A percentile compares a stretch with the other conserved stretches of the same genome.
These are phyloP conservation scores for Morone saxatilis DNA, from an alignment of 2,113 vertebrate genomes.

Conservation along the genomic window DNA sequence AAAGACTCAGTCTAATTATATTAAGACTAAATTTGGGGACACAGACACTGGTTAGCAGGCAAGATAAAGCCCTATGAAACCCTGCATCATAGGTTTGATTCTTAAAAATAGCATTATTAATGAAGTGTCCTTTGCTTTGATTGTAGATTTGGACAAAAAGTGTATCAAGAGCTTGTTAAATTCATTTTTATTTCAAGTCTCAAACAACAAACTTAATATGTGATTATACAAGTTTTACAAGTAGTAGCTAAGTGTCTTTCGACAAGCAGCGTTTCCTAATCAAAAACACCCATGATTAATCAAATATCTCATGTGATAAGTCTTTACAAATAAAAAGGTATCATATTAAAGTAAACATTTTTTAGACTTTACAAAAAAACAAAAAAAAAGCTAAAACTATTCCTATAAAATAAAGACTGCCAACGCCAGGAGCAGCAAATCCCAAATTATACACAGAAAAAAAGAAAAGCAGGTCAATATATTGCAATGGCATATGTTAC, in stretches of 20 bases:
- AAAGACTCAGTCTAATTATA: not conserved
- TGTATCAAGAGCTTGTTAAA: conserved; percentile 14
- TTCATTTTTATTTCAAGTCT: conserved; percentile 63
- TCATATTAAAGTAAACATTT: conserved; percentile 42
- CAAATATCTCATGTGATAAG: conserved; percentile 5
- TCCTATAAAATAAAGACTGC: conserved; percentile 19
- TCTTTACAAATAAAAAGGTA: conserved; percentile 29
- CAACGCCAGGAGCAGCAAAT: conserved; percentile 31
- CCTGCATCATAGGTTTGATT: not conserved
- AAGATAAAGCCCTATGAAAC: not conserved
- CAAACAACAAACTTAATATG: conserved; percentile 43
- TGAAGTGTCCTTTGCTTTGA: not conserved
- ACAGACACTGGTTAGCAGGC: not conserved
- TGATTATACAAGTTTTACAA: conserved; percentile 58
- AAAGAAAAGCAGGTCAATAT: not conserved
- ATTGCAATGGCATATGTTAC: conserved; percentile 17
- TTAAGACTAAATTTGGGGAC: not conserved
- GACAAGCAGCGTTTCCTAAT: not conserved
- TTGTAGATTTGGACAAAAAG: not conserved
- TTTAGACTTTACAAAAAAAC: conserved; percentile 36
- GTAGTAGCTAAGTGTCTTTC: conserved; percentile 1
- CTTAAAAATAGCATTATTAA: not conserved
- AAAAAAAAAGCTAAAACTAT: not conserved
- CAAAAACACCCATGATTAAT: conserved; percentile 14
- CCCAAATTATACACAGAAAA: conserved; percentile 17